Evolutionary conservation across 23 tunicate genomes (phyloP).

Genomic region (Phallusia fumigata): DNA sequence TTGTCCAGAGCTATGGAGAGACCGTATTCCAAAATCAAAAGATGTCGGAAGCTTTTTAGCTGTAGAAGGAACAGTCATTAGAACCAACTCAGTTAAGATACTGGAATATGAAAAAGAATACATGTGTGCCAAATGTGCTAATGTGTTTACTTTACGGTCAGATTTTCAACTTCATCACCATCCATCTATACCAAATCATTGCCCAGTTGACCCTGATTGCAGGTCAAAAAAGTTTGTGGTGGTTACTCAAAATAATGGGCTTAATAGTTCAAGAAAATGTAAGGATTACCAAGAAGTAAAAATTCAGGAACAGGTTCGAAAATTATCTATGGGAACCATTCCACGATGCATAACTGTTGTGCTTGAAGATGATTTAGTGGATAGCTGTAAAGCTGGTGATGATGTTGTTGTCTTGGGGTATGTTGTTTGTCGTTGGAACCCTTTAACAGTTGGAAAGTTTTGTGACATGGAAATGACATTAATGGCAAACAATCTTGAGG

Average conservation of each 20-base stretch:
- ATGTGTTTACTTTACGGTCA: constrained; percentile 59
- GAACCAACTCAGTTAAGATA: constrained; percentile 78
- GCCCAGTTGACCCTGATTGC: constrained; percentile 67
- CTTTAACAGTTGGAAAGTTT: constrained; percentile 45
- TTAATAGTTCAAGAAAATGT: constrained; percentile 40
- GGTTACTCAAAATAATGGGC: constrained; percentile 28
- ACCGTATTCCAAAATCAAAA: constrained; percentile 81
- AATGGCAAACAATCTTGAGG: constrained; percentile 85
- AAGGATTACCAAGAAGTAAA: constrained; percentile 89
- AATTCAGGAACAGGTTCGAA: constrained; percentile 85
- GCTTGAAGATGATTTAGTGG: constrained; percentile 87
- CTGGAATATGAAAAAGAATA: constrained; percentile 68
- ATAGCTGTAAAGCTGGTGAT: constrained; percentile 89
- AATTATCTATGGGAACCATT: constrained; percentile 85
- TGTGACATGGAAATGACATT: constrained; percentile 74
- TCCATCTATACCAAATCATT: constrained; percentile 55
- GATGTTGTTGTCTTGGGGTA: constrained; percentile 74
- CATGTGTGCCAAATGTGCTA: constrained; percentile 70
- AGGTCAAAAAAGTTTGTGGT: constrained; percentile 67
- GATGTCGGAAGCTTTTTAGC: constrained; percentile 77
- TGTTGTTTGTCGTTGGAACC: constrained; percentile 82
- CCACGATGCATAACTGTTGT: constrained; percentile 81
- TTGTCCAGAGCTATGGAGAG: constrained; percentile 83
- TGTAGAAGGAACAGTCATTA: constrained; percentile 86
- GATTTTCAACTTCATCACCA: constrained; percentile 64